These are phyloP conservation scores for Callipepla squamata DNA, from an alignment of 2,113 vertebrate species.

Conservation along the genomic window DNA sequence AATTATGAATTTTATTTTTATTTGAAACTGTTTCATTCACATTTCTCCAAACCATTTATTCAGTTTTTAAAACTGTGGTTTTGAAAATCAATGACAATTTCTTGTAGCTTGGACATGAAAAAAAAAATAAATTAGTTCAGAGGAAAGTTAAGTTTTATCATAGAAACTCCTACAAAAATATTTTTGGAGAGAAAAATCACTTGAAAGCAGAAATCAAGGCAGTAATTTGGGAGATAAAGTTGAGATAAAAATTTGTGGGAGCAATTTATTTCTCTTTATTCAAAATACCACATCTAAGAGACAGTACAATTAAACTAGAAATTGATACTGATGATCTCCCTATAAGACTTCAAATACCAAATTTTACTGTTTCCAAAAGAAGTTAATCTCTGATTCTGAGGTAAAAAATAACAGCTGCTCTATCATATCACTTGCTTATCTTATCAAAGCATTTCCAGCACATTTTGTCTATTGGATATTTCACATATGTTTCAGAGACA, in stretches of 20 bases:
- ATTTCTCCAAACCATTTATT: background rate
- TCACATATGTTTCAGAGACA: background rate
- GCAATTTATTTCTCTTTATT: background rate
- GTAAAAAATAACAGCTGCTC: background rate
- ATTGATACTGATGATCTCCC: background rate
- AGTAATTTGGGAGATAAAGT: background rate
- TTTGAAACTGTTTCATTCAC: background rate
- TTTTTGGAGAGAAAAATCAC: background rate
- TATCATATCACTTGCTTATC: background rate
- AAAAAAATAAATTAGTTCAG: background rate
- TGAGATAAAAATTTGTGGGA: background rate
- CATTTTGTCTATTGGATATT: background rate
- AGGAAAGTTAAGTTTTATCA: background rate
- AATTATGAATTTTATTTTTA: background rate
- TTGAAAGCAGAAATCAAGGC: background rate
- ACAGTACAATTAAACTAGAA: background rate
- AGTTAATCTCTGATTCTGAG: background rate
- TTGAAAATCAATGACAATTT: background rate
- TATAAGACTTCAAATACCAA: background rate
- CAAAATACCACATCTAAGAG: background rate
- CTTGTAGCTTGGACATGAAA: background rate
- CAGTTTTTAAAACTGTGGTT: background rate
- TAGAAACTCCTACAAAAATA: background rate
- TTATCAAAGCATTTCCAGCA: background rate
- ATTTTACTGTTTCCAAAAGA: fast-evolving